Evolutionary conservation across 1,140 invertebrate genomes (phyloP), one percentile per base, ranked within the genome.

Genomic region (Oncopodura yosiiana): DNA sequence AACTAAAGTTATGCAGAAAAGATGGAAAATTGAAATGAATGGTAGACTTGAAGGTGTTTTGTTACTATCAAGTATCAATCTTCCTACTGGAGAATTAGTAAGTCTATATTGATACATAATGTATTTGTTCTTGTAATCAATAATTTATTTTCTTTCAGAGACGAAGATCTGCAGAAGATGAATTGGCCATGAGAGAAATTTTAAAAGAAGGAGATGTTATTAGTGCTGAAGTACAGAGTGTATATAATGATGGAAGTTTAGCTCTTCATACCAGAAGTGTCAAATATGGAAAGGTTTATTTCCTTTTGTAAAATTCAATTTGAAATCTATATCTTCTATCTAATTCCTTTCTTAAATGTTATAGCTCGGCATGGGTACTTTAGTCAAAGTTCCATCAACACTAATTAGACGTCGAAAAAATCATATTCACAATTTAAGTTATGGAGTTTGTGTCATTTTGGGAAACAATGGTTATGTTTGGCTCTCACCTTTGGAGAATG

Each of bases 381-480:
- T 99, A 57, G 72, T 99, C 0, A 87, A 88, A 74, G 92, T 99
- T 0, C 85, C 87, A 19, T 87, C 94, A 5, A 86, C 86, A n/a
- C 70, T 98, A 11, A 83, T 99, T 19, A 93, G 91, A 69, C 76
- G 92, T 21, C 80, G 89, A 44, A 99, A 99, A 71, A 93, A 86
- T 38, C 94, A 98, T 71, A 98, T 97, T 68, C 93, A 97, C 67
- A 87, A 87, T 70, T 74, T 99, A 29, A 81, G 86, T 1, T 88
- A 84, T 69, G 94, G 94, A 0, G 84, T 85, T 0, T 88, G 83
- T 60, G 73, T 99, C 8, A 95, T 99, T 52, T 77, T 99, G 8
- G 94, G 94, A 8, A 93, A 91, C 64, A 99, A 99, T 72, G 95
- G 96, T 0, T 95, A 84, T 63, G 83, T 99, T 48, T 99, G 92